phyloP scores from a whole-genome alignment of 2,888 invertebrate genomes.

The Mythimna lalbum region DNA sequence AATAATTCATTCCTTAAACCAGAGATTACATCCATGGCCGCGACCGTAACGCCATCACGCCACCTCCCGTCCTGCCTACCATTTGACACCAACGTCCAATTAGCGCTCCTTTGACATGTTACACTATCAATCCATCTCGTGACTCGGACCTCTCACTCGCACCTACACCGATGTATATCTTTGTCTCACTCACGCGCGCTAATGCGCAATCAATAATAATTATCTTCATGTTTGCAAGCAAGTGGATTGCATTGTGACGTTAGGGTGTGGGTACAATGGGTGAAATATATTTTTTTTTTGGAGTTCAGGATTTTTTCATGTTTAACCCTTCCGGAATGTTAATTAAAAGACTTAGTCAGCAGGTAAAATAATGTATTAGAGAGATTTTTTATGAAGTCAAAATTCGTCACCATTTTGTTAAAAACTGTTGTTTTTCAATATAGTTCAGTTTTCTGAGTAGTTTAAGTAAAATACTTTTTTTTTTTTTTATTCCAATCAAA shows the following conservation, averaged over 20 bases:
- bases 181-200: slow-evolving; percentile 72
- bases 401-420: not conserved
- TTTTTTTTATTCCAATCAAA: too few species aligned
- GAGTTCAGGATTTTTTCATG: slow-evolving; percentile 12
- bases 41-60: not conserved
- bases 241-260: slow-evolving; percentile 83
- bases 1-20: not conserved
- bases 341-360: slow-evolving; percentile 33
- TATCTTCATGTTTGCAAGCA: slow-evolving; percentile 86
- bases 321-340: slow-evolving; percentile 19
- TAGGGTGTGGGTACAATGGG: slow-evolving; percentile 50
- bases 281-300: slow-evolving; percentile 8
- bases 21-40: not conserved
- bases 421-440: too few species aligned
- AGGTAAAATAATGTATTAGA: not conserved
- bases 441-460: too few species aligned
- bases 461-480: too few species aligned
- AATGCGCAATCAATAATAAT: slow-evolving; percentile 90
- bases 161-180: slow-evolving; percentile 15
- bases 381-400: not conserved
- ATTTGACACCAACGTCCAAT: slow-evolving; percentile 71
- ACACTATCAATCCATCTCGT: slow-evolving; percentile 73
- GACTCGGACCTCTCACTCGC: slow-evolving; percentile 60
- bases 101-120: slow-evolving; percentile 78
- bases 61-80: slow-evolving; percentile 25